Evolutionary conservation across 2,797 vertebrate species (phyloP), one percentile per base, ranked within the genome.

Genomic region (Parotocinclus haroldoi): DNA sequence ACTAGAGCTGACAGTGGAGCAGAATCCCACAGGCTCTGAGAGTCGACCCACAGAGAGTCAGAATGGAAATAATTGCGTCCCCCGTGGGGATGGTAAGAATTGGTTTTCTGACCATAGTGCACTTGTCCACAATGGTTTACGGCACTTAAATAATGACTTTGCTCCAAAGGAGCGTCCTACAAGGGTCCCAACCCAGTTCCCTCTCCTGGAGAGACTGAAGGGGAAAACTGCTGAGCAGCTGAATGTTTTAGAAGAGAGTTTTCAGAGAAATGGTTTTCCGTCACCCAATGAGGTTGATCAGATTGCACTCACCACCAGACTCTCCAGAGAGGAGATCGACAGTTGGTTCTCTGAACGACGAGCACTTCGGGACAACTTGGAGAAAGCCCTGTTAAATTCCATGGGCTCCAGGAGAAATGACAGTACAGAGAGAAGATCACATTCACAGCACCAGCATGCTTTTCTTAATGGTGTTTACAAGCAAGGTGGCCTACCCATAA

Each of bases 281-380:
- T 90, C 93, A 0, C 92, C 92, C 49, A 83, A 83, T 9, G 96
- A 97, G 27, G 66, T 94, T 49, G 93, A 96, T 66, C 85, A 86
- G 58, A 89, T 99, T 58, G 84, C 89, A 7, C 76, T 81, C 3
- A 84, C 90, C 71, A 92, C 94, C 16, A 91, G 90, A 60, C 81
- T 99, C 72, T 95, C 91, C 64, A 88, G 91, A 75, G 91, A 92
- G 70, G 95, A 98, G 75, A 91, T 98, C 0, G 91, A 96, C 75
- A 89, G 92, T 19, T 98, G 96, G 95, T 98, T 98, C 67, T 86
- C 88, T 0, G 95, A 98, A 79, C 84, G 95, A 39, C 89, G 95
- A n/a, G 95, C 92, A 16, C 89, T 96, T 55, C 89, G 94, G 1
- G 94, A 97, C 85, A 93, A 90, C 84, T 87, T 96, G 80, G 96